A percentile compares a stretch with the other conserved stretches of the same genome.
Evolutionary conservation across 2,797 vertebrate species (phyloP).

Genomic region (Pelodytes ibericus): DNA sequence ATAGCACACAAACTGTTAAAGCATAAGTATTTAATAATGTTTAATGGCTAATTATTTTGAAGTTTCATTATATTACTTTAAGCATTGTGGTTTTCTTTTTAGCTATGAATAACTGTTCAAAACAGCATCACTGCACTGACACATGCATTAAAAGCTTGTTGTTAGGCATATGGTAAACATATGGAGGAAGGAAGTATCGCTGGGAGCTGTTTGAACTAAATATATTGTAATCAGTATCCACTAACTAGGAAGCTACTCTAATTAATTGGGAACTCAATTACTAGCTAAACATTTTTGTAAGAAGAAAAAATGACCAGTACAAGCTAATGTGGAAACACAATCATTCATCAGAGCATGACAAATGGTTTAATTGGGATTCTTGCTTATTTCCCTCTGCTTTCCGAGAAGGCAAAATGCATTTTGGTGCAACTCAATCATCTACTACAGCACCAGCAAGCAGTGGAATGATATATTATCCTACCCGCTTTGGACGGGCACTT

Average conservation of each 20-base stretch:
- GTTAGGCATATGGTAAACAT: constrained; percentile 58
- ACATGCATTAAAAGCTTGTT: background rate
- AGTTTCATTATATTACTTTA: no score
- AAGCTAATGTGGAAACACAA: constrained; percentile 33
- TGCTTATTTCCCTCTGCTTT: constrained; percentile 36
- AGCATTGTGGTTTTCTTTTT: no score
- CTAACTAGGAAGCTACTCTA: constrained; percentile 58
- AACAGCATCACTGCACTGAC: background rate
- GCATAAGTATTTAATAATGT: no score
- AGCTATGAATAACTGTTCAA: background rate
- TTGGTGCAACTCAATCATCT: constrained; percentile 29
- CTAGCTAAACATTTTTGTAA: constrained; percentile 58
- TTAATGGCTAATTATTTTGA: no score
- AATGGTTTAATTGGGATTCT: constrained; percentile 33
- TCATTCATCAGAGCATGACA: constrained; percentile 25
- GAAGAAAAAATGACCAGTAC: constrained; percentile 19
- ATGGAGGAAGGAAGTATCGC: constrained; percentile 53
- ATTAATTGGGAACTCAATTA: constrained; percentile 66
- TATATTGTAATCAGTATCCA: constrained; percentile 58
- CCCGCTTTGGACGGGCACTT: constrained; percentile 10
- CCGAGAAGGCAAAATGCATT: background rate
- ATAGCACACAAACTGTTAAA: no score
- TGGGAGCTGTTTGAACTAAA: constrained; percentile 63
- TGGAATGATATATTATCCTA: background rate
- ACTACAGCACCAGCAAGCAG: background rate